Evolutionary conservation across 23 tunicate species (phyloP), one percentile per base, ranked within the genome.

Genomic region (Clavelina lepadiformis): DNA sequence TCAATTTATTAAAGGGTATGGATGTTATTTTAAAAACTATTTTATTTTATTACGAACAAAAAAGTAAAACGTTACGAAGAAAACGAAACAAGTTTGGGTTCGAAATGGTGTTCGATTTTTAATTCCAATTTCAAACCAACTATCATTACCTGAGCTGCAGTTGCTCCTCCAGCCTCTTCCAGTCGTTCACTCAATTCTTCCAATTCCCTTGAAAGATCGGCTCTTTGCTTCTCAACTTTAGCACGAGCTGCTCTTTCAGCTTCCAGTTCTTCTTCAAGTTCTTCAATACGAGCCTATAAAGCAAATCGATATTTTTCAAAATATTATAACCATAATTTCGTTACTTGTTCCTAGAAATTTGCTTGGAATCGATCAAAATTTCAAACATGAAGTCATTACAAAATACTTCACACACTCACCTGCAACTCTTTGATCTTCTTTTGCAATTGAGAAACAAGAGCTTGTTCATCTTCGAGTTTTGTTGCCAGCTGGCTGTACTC

Each of bases 391-490:
- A 11, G 49, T 41, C 15, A 41, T 15, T 41, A 41, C 11, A 15
- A 11, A 11, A 11, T 41, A 11, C 15, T 11, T 41, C 15, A 8
- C 23, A 6, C 23, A 28, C 8, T 71, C 31, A 72, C 94, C 54
- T 94, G 99, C 0, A 94, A 77, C 57, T 94, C 99, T 36, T 94
- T 94, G 61, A 94, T 82, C 64, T 94, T 94, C 77, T 82, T 86
- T 46, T 82, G 91, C n/a, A 94, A 81, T 73, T 86, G 95, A 49
- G 71, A 33, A 2, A 85, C 88, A 35, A 76, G 84, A 45, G 85
- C 86, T 67, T 94, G 99, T 46, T 94, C 99, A 63, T 94, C 99
- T 86, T 94, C 99, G 15, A 94, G 76, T 71, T 77, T 80, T 2
- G 86, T 77, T 20, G 91, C 76, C 30, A 94, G 95, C 63, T 82